Conservation (phyloP, 2,113 vertebrate genomes). For the Falco punctatus region DNA sequence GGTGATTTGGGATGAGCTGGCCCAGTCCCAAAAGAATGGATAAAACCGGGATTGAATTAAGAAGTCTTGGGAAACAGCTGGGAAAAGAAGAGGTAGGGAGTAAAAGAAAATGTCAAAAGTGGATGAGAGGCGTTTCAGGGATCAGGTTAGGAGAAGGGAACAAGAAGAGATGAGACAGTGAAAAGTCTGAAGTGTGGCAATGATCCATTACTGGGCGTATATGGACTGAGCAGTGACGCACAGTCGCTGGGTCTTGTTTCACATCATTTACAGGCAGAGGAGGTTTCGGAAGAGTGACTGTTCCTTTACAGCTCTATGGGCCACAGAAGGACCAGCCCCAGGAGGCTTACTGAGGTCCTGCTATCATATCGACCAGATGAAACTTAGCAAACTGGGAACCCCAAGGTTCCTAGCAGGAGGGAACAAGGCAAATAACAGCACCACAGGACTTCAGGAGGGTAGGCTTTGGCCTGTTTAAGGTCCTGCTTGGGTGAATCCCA, state of each 20-base stretch:
- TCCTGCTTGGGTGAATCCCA: background rate
- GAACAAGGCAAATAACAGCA: background rate
- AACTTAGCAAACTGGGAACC: background rate
- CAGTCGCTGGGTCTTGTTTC: background rate
- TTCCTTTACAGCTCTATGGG: background rate
- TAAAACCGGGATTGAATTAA: background rate
- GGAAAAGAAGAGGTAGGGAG: background rate
- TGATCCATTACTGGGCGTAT: background rate
- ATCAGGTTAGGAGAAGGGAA: background rate
- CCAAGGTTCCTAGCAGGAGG: background rate
- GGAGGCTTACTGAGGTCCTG: background rate
- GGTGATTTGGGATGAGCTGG: background rate
- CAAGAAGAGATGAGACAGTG: background rate
- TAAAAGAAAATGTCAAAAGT: background rate
- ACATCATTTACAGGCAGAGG: background rate
- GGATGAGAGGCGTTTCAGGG: background rate
- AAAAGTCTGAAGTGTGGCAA: background rate
- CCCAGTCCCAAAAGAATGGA: background rate
- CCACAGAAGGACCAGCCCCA: background rate
- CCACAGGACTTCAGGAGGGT: background rate
- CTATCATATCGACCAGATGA: background rate
- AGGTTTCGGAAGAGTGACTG: background rate
- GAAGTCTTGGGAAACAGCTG: background rate
- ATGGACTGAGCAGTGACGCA: rapidly evolving
- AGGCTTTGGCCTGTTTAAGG: background rate